These are phyloP conservation scores for Artibeus jamaicensis DNA, from an alignment of 2,797 vertebrate genomes.

Conservation along the genomic window DNA sequence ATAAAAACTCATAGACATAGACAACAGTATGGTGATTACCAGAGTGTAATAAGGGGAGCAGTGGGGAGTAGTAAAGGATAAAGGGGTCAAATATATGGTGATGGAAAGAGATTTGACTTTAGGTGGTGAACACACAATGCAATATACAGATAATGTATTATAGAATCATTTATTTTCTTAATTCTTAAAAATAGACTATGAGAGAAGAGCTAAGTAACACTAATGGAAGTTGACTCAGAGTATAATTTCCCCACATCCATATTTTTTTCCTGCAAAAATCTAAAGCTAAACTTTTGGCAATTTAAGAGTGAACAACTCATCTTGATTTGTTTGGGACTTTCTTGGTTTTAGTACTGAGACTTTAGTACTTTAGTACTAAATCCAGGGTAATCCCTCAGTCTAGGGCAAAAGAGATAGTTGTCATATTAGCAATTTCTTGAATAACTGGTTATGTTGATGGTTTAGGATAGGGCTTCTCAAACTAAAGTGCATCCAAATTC, in stretches of 20 bases:
- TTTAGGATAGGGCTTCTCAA: neutral
- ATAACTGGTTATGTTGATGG: neutral
- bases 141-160: neutral
- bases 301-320: neutral
- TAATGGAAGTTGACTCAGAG: neutral
- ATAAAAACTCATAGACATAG: neutral
- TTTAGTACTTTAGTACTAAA: neutral
- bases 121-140: too few relatives aligned
- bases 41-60: neutral
- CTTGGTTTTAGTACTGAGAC: too few relatives aligned
- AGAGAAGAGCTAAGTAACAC: neutral
- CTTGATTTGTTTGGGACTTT: neutral
- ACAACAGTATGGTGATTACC: neutral
- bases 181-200: neutral
- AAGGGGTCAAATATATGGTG: neutral
- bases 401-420: neutral
- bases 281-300: constrained; percentile 9
- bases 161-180: constrained; percentile 9
- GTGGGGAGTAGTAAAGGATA: neutral
- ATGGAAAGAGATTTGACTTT: neutral
- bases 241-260: neutral
- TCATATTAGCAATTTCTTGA: neutral
- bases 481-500: neutral
- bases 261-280: neutral
- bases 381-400: neutral